Conservation (phyloP, 2,113 vertebrate species). For the Suricata suricatta region DNA sequence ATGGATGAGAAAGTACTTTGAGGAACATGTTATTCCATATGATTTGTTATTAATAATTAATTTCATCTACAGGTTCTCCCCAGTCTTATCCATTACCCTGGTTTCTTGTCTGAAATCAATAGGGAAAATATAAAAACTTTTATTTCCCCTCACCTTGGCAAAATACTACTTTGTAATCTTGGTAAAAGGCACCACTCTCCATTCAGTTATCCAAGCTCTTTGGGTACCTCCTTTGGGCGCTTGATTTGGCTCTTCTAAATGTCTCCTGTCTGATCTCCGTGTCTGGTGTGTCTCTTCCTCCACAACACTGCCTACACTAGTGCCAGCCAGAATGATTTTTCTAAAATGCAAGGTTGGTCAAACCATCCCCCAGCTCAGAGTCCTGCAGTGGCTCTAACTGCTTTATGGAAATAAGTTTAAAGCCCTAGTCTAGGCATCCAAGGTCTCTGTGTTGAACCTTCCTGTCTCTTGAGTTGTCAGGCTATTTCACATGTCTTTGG, state of each 20-base stretch:
- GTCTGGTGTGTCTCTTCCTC: background rate
- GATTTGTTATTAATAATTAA: conserved; percentile 3
- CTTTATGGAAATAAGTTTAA: background rate
- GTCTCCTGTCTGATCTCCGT: background rate
- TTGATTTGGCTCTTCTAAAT: background rate
- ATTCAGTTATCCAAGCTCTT: background rate
- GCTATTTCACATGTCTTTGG: background rate
- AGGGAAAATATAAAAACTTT: background rate
- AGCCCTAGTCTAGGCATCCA: background rate
- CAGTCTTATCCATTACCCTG: background rate
- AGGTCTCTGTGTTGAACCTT: background rate
- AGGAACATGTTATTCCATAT: background rate
- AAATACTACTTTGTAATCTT: conserved; percentile 26
- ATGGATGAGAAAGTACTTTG: background rate
- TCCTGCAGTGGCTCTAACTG: background rate
- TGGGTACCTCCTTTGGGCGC: background rate
- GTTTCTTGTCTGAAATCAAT: background rate
- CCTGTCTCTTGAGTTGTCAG: background rate
- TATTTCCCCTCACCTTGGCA: background rate
- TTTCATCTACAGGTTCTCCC: background rate
- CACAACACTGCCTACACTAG: background rate
- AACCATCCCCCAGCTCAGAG: background rate
- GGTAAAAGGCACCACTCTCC: background rate
- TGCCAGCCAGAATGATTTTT: background rate
- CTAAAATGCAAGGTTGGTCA: background rate